Evolutionary conservation across 2,888 invertebrate species (phyloP).

Genomic region (Lymantria monacha): DNA sequence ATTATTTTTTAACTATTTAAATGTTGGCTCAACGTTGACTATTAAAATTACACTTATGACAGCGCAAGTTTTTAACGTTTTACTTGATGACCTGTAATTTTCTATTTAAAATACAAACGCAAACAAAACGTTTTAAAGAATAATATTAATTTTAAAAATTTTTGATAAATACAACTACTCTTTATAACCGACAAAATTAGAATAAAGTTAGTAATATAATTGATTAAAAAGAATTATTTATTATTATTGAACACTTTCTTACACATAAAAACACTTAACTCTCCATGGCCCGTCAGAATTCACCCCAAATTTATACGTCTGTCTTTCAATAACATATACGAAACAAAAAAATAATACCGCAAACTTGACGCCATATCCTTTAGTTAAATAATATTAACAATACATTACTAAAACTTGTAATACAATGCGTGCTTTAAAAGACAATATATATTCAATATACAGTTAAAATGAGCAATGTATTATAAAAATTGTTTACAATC

Average conservation of each 20-base stretch:
- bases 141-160: too few relatives aligned
- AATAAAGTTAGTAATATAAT: too few relatives aligned
- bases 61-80: too few relatives aligned
- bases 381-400: neutral
- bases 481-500: slow-evolving; percentile 3
- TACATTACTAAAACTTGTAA: neutral
- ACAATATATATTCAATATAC: neutral
- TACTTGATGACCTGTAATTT: too few relatives aligned
- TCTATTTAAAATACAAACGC: too few relatives aligned
- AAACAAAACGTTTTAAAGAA: too few relatives aligned
- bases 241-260: neutral
- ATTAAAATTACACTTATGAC: too few relatives aligned
- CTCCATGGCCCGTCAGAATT: slow-evolving; percentile 3
- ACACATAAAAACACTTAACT: slow-evolving; percentile 1
- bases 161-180: too few relatives aligned
- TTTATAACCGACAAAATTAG: too few relatives aligned
- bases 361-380: slow-evolving; percentile 6
- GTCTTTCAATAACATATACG: slow-evolving; percentile 21
- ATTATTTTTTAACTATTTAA: too few relatives aligned
- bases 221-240: too few relatives aligned
- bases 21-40: too few relatives aligned
- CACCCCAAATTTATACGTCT: slow-evolving; percentile 3
- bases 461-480: slow-evolving; percentile 12
- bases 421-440: slow-evolving; percentile 2
- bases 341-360: slow-evolving; percentile 18